Base-by-base conservation (phyloP, 2,888 invertebrate species). In the Idaea straminata region DNA sequence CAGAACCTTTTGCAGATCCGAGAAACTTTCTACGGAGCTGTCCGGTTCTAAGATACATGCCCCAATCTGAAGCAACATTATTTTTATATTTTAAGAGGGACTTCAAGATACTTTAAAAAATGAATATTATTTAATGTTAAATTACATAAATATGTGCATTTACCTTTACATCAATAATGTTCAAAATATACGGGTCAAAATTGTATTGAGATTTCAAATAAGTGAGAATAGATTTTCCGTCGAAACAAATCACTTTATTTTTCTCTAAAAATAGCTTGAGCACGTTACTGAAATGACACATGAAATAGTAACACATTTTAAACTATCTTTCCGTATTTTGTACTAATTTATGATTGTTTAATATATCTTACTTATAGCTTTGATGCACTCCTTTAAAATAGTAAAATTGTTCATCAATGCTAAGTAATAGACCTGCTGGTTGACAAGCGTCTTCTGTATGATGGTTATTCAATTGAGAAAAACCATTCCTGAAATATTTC, bases 41-140 rank as follows among this genome's bases (percentile, higher is more conserved):
- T 93, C 93, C 1, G 93, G 89, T 25, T 89, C 84, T 61, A 93
- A 62, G 0, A 94, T 79, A 77, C 86, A 83, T 15, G 83, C 87
- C 1, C 87, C 93, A 38, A 93, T 85, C 89, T 91, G 73, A 6
- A 65, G 61, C 15, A 61, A 59, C 47, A 60, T 16, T 16, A n/a
- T n/a, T n/a, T n/a, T n/a, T n/a, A n/a, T n/a, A n/a, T n/a, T n/a
- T n/a, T n/a, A n/a, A 25, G 25, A 25, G 25, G 25, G 25, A 25
- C 25, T 25, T 25, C 25, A 25, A n/a, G 15, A 58, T 66, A 65
- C 16, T 61, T 35, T 66, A 47, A 10, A 61, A 25, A 25, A 25
- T 25, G 25, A 3, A 25, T 25, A 25, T 25, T 25, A 1, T 25
- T 25, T 25, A 3, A 25, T 59, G 15, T 25, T 15, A 16, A 15